Evolutionary conservation across 1,140 invertebrate species (phyloP), one percentile per base, ranked within the genome.

Genomic region (Dendroctonus valens): DNA sequence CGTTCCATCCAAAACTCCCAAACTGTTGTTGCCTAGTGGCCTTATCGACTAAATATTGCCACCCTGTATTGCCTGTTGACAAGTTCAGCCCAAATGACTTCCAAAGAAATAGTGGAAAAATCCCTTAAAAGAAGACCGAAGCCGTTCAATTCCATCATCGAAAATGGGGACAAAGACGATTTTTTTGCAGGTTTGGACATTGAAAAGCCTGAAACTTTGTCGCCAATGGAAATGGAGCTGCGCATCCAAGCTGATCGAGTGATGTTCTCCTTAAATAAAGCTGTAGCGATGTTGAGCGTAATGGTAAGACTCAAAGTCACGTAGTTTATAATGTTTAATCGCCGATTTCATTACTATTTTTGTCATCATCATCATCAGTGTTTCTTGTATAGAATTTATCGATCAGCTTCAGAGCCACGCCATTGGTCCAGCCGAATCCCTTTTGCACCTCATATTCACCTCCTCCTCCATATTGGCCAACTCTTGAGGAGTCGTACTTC

Each of bases 371-470:
- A 60, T 60, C 38, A 9, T 39, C 7, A 7, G 41, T 48, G 54
- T 46, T 46, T 26, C 5, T 55, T 58, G 6, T 7, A 38, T 62
- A 71, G 62, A 67, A 71, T 41, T 59, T 59, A 26, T 64, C 41
- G 14, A 71, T 71, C n/a, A 70, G 57, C 26, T 71, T 67, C 12
- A 71, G 57, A 12, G 57, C 64, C 12, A 96, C 89, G 2, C 94
- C 95, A 78, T 97, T 97, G 0, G 92, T 92, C 94, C 95, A 98
- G 5, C 94, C 95, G 75, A 98, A 98, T 9, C 95, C 95, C 14
- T 85, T 84, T 77, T 97, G 93, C 0, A 94, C 89, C 0, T 80
- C 80, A 76, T 97, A 97, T 79, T 98, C 96, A 0, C 95, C 95
- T 0, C 94, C 94, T 6, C 88, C 86, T 0, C 94, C 95, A 42